These are phyloP conservation scores for Muraenolepis orangiensis DNA, from an alignment of 2,797 vertebrate genomes.

Conservation along the genomic window DNA sequence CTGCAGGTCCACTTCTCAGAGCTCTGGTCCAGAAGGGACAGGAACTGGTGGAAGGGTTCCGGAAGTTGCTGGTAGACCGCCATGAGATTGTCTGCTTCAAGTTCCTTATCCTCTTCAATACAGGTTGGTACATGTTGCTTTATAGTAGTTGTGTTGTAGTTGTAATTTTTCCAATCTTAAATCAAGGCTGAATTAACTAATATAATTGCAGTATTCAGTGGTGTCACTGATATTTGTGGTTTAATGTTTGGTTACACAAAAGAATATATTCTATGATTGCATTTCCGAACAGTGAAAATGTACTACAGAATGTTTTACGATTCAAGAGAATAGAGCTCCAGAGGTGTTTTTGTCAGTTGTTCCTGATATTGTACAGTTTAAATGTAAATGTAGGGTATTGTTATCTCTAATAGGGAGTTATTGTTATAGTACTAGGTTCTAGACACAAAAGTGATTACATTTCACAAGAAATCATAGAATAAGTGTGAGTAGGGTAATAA, in stretches of 20 bases:
- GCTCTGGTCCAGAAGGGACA: conserved; percentile 80
- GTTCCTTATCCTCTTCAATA: conserved; percentile 91
- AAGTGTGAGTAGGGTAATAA: too few relatives aligned
- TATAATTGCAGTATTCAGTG: background rate
- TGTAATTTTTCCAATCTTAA: background rate
- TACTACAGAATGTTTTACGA: too few relatives aligned
- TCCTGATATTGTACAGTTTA: too few relatives aligned
- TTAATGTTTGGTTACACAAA: background rate
- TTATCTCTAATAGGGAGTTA: background rate
- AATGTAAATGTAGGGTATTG: background rate
- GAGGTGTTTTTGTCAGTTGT: too few relatives aligned
- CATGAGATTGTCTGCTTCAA: conserved; percentile 89
- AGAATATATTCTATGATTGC: too few relatives aligned
- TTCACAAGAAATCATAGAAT: background rate
- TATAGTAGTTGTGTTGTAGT: background rate
- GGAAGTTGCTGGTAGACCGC: conserved; percentile 79
- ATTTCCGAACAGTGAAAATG: too few relatives aligned
- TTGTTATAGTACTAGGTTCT: background rate
- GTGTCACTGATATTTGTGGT: background rate
- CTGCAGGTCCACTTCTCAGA: conserved; percentile 76
- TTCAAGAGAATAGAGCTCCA: too few relatives aligned
- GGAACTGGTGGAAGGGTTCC: conserved; percentile 79
- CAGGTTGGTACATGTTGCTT: conserved; percentile 71
- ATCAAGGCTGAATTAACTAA: background rate
- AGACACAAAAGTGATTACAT: background rate